Conservation (phyloP, 2,797 vertebrate species). For the Sternarchorhynchus goeldii region DNA sequence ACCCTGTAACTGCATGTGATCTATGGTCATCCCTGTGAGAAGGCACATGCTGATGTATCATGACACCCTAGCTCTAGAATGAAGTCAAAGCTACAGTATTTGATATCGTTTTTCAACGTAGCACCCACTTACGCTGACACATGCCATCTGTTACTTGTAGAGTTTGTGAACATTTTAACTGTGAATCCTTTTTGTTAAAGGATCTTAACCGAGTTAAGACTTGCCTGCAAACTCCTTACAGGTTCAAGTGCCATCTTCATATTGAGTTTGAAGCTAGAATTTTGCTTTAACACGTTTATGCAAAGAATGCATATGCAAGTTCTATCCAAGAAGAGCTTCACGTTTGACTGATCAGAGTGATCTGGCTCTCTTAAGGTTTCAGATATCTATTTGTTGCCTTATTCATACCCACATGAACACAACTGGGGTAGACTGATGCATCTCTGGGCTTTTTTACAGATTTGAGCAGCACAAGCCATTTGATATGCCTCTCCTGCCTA, state of each 20-base stretch:
- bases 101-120: neutral
- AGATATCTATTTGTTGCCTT: neutral
- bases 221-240: neutral
- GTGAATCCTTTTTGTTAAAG: neutral
- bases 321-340: neutral
- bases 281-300: neutral
- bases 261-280: neutral
- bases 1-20: slow-evolving; percentile 21
- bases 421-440: neutral
- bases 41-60: neutral
- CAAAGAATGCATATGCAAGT: too few species aligned
- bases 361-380: neutral
- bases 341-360: neutral
- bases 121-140: neutral
- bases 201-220: neutral
- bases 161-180: slow-evolving; percentile 5
- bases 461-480: slow-evolving; percentile 1
- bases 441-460: neutral
- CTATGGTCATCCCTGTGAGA: slow-evolving; percentile 14
- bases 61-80: slow-evolving; percentile 8
- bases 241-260: neutral
- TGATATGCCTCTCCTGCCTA: neutral
- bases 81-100: slow-evolving; percentile 32
- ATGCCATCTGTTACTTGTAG: neutral
- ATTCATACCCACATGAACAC: slow-evolving; percentile 15